Evolutionary conservation across 2,888 invertebrate genomes (phyloP).

Genomic region (Danaus chrysippus): DNA sequence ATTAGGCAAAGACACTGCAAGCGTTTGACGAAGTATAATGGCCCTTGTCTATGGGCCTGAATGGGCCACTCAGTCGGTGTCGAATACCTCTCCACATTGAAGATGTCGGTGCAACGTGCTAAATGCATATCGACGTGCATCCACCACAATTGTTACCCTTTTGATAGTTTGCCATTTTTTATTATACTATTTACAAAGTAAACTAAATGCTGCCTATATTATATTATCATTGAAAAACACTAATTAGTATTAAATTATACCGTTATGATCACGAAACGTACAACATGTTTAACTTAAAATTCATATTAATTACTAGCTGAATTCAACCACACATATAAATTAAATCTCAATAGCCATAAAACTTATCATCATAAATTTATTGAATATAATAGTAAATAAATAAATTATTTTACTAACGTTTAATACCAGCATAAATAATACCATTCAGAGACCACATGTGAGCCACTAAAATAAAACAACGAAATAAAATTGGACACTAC

Average conservation of each 20-base stretch:
- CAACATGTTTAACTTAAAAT: neutral
- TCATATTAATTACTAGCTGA: neutral
- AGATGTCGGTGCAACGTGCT: conserved; percentile 61
- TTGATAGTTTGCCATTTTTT: conserved; percentile 3
- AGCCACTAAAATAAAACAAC: conserved; percentile 28
- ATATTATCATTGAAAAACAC: neutral
- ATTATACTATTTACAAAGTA: neutral
- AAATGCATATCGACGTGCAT: conserved; percentile 52
- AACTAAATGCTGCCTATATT: neutral
- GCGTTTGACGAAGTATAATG: conserved; percentile 52
- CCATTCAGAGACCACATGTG: conserved; percentile 24
- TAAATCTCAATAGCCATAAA: conserved; percentile 26
- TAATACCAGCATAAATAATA: conserved; percentile 26
- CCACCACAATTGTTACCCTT: conserved; percentile 10
- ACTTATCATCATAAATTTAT: conserved; percentile 26
- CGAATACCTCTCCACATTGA: conserved; percentile 60
- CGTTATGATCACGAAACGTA: neutral
- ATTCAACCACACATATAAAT: conserved; percentile 19
- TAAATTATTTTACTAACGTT: conserved; percentile 27
- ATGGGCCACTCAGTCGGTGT: conserved; percentile 68
- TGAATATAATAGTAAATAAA: conserved; percentile 28
- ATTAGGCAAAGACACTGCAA: conserved; percentile 61
- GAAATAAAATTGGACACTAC: conserved; percentile 25
- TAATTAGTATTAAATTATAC: neutral
- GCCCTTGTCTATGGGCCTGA: conserved; percentile 57